Evolutionary conservation across 30 jellyfish, hydroid and myxozoan genomes (phyloP).

Genomic region (Aurelia sp.): DNA sequence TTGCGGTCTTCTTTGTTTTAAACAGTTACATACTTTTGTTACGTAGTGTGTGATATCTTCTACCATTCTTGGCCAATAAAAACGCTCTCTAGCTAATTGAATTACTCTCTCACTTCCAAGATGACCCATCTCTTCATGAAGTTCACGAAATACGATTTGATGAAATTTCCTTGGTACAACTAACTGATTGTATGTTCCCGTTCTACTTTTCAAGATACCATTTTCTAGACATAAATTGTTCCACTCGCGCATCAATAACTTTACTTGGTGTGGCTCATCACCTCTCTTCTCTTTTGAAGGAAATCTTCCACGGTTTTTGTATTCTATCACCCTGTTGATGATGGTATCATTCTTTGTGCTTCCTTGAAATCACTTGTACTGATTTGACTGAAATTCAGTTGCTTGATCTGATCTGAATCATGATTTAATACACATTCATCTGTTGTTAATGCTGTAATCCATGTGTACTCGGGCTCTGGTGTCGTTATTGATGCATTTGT

Average conservation of each 20-base stretch:
- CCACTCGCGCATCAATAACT: slow-evolving; percentile 2
- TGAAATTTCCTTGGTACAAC: slow-evolving; percentile 8
- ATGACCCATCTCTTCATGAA: slow-evolving; percentile 27
- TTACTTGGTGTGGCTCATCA: slow-evolving; percentile 1
- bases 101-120: slow-evolving; percentile 37
- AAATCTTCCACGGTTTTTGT: no score
- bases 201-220: not conserved
- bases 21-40: not conserved
- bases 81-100: slow-evolving; percentile 9
- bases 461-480: slow-evolving; percentile 18
- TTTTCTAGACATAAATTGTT: no score
- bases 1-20: no score
- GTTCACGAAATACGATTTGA: not conserved
- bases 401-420: slow-evolving; percentile 10
- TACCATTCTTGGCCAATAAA: no score
- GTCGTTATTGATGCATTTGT: not conserved
- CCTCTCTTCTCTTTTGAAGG: not conserved
- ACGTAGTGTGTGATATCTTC: slow-evolving; percentile 4
- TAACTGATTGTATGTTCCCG: slow-evolving; percentile 9
- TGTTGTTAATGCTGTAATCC: slow-evolving; percentile 10
- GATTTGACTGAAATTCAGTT: not conserved
- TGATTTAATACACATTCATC: not conserved
- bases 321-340: no score
- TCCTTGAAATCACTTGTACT: not conserved
- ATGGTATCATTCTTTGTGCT: not conserved